Evolutionary conservation across 2,113 vertebrate species (phyloP).

Genomic region (Alces alces): DNA sequence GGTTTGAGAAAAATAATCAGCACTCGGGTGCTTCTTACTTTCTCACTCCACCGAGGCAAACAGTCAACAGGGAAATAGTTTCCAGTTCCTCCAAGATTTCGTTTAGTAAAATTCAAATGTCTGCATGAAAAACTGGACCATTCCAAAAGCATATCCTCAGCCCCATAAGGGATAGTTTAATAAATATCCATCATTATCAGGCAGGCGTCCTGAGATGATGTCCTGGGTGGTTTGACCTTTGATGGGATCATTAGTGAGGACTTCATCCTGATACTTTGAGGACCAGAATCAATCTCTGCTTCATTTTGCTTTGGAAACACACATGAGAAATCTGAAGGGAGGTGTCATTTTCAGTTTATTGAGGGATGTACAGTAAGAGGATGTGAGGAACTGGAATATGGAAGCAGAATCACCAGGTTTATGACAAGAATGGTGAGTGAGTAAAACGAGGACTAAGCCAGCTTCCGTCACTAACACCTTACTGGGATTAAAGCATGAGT

Average conservation of each 20-base stretch:
- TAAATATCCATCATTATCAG: not conserved
- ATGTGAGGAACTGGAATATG: not conserved
- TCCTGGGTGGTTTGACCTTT: not conserved
- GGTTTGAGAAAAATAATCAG: not conserved
- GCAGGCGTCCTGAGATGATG: not conserved
- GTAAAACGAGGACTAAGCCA: not conserved
- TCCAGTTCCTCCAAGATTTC: not conserved
- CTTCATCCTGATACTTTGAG: not conserved
- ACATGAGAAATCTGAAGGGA: not conserved
- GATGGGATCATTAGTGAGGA: not conserved
- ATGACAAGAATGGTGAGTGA: not conserved
- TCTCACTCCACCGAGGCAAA: not conserved
- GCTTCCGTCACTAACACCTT: not conserved
- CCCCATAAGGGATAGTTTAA: not conserved
- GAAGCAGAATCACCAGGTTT: not conserved
- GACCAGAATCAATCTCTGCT: not conserved
- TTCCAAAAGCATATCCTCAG: not conserved
- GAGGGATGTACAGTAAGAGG: not conserved
- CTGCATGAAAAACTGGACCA: not conserved
- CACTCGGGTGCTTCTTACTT: rapidly evolving
- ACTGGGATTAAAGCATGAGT: rapidly evolving
- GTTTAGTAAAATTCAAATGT: not conserved
- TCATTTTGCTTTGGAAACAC: not conserved
- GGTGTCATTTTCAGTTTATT: not conserved
- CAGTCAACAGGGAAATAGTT: not conserved